phyloP scores from a whole-genome alignment of 2,888 invertebrate species.

The Rotaria sp. region DNA sequence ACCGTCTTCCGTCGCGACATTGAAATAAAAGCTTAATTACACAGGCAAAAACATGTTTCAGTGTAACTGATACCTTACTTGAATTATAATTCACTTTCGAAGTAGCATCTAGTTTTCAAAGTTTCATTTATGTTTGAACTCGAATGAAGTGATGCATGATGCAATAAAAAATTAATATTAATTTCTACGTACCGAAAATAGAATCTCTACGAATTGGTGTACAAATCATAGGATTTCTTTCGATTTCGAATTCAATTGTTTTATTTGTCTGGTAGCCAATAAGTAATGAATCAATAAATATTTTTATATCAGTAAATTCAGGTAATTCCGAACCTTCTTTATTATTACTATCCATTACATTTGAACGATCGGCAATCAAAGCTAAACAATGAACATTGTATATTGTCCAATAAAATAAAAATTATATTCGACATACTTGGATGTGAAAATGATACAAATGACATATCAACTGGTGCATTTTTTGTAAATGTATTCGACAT shows the following conservation, averaged over 20 bases:
- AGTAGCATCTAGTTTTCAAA: no score
- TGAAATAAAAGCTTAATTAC: no score
- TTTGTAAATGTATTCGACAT: not conserved
- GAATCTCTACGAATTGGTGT: not conserved
- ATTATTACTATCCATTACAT: not conserved
- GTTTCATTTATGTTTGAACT: no score
- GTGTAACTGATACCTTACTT: no score
- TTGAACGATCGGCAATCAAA: not conserved
- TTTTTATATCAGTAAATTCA: not conserved
- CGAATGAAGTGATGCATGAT: no score
- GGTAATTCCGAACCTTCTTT: not conserved
- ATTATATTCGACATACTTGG: not conserved
- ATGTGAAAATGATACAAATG: not conserved
- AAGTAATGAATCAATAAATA: constrained; percentile 4
- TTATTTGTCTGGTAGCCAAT: not conserved
- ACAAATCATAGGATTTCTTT: not conserved
- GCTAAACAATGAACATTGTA: not conserved
- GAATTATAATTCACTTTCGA: no score
- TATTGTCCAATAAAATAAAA: not conserved
- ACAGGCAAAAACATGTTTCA: no score
- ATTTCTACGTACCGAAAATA: not conserved
- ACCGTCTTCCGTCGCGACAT: no score
- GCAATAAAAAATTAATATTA: no score
- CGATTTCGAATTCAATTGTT: not conserved
- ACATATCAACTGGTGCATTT: not conserved